Evolutionary conservation across 2,888 invertebrate species (phyloP).

Genomic region (Sepiola atlantica): DNA sequence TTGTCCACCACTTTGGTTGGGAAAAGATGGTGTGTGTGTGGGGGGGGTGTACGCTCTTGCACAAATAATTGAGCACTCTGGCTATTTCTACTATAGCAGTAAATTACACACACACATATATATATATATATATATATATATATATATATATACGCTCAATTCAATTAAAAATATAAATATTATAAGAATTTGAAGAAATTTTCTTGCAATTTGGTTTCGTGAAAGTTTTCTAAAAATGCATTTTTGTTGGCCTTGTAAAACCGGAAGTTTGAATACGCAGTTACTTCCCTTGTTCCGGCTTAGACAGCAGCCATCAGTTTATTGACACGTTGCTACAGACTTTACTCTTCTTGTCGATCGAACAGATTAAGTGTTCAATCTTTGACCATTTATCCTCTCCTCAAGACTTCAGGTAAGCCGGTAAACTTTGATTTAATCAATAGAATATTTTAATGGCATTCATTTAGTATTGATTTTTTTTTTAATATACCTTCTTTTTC

Average conservation of each 20-base stretch:
- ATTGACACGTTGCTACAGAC: constrained; percentile 12
- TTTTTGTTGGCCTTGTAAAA: neutral
- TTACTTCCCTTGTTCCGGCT: neutral
- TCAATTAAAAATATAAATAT: no score
- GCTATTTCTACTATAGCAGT: no score
- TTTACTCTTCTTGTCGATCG: neutral
- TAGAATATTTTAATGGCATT: neutral
- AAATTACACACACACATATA: no score
- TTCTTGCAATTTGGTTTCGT: no score
- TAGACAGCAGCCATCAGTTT: neutral
- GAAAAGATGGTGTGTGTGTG: no score
- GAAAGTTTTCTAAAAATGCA: no score
- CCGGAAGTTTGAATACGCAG: neutral
- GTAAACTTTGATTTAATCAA: neutral
- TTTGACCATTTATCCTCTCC: neutral
- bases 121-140: no score
- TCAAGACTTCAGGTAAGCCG: neutral
- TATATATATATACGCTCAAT: no score
- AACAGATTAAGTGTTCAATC: neutral
- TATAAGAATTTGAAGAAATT: no score
- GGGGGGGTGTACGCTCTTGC: no score
- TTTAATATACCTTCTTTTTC: neutral
- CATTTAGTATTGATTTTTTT: neutral
- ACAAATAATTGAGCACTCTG: no score
- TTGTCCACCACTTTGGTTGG: no score